Conservation (phyloP, 2,113 vertebrate species). For the Felis catus region F.catus_Fca126_mat1.0 CM031417.1:67115501-67116000, state of each 20-base stretch:
- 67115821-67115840: neutral
- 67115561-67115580: neutral
- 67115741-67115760: conserved; percentile 19
- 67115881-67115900: neutral
- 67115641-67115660: neutral
- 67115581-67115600: conserved; percentile 27
- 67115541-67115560: neutral
- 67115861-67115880: conserved; percentile 14
- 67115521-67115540: neutral
- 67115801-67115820: neutral
- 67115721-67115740: conserved; percentile 12
- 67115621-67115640: conserved; percentile 41
- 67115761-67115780: neutral
- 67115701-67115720: neutral
- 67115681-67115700: neutral
- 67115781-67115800: neutral
- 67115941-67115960: neutral
- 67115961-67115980: neutral
- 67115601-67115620: neutral
- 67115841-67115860: neutral
- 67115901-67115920: neutral
- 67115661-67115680: neutral
- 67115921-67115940: neutral
- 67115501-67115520: neutral
- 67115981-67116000: conserved; percentile 35